A percentile compares a stretch with the other conserved stretches of the same genome.
Conservation (phyloP, 2,113 vertebrate species). For the Phoenicopterus ruber region DNA sequence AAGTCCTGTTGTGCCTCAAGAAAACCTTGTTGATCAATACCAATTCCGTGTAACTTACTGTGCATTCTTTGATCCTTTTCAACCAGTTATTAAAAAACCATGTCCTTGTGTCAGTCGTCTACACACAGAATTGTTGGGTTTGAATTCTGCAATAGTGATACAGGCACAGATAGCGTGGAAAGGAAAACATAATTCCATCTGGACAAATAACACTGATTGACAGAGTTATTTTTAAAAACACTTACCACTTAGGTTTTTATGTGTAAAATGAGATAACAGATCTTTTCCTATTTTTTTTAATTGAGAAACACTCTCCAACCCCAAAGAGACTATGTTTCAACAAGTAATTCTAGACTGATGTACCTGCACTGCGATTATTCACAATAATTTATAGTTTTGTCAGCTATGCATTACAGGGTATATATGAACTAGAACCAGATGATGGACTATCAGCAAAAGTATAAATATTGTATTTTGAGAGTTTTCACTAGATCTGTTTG, state of each 20-base stretch:
- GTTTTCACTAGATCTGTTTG: background rate
- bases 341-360: background rate
- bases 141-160: background rate
- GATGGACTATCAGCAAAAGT: background rate
- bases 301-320: background rate
- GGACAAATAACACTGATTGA: slow-evolving; percentile 3
- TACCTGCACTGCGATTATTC: background rate
- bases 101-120: background rate
- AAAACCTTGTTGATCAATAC: slow-evolving; percentile 58
- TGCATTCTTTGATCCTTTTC: slow-evolving; percentile 36
- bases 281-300: background rate
- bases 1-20: slow-evolving; percentile 40
- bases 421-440: background rate
- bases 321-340: background rate
- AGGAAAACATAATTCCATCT: background rate
- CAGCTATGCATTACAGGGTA: background rate
- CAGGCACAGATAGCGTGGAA: background rate
- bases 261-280: slow-evolving; percentile 10
- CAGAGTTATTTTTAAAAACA: slow-evolving; percentile 18
- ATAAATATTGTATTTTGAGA: background rate
- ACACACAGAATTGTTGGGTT: background rate
- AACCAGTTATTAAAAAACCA: slow-evolving; percentile 46
- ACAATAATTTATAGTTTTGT: slow-evolving; percentile 12
- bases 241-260: background rate
- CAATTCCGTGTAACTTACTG: slow-evolving; percentile 37